Evolutionary conservation across 1,140 invertebrate species (phyloP), one percentile per base, ranked within the genome.

Genomic region (Orussus abietinus): DNA sequence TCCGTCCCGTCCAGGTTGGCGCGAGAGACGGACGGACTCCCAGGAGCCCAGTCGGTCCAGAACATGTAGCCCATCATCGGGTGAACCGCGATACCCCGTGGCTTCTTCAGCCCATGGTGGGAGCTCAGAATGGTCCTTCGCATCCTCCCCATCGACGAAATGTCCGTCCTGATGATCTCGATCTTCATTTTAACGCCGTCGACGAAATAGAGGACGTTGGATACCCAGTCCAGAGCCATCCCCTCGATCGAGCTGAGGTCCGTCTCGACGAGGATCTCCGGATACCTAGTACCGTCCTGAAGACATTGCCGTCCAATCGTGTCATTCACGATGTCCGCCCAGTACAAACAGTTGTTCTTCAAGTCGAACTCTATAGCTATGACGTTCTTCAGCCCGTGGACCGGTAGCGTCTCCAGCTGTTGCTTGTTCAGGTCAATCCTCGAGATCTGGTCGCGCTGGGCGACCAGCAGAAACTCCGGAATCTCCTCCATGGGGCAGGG

Each of bases 221-320:
- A 86, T n/a, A 94, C 81, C 91, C 91, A 96, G 74, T 98, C 94
- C 20, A 90, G 80, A 1, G 90, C 85, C 81, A 96, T 87, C 6
- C 92, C 92, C 72, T 96, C 92, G 14, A 96, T 87, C 4, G 87
- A 90, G 21, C 82, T 80, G 22, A 94, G 69, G 53, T 86, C 80
- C 0, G 73, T 80, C 47, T 85, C 81, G 0, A 91, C 81, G 1
- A 92, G 64, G 22, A 84, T 78, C 70, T 90, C 84, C 12, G 80
- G 77, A 29, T 67, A 57, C 33, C 70, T 75, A 32, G 74, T 77
- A 3, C 84, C 85, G 52, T 85, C 80, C 29, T 72, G 70, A 31
- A 91, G 79, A 60, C 88, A 90, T 40, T 89, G 82, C 21, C 89
- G 75, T 34, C 80, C 84, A 45, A 95, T 92, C 6, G 81, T 82